phyloP scores from a whole-genome alignment of 2,797 vertebrate species.

The Tokudaia muenninki region DNA sequence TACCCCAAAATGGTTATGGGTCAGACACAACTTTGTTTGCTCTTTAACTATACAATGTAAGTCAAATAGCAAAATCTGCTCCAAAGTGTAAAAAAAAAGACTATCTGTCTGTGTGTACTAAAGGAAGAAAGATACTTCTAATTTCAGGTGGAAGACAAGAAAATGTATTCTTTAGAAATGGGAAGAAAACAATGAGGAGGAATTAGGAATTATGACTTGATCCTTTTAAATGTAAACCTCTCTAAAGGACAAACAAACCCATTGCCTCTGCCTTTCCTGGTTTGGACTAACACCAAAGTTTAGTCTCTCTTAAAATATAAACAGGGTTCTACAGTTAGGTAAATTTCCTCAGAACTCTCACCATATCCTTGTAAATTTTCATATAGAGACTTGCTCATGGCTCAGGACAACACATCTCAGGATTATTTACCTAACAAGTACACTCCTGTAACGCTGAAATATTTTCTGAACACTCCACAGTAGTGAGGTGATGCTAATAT shows the following conservation, averaged over 20 bases:
- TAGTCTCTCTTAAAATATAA: neutral
- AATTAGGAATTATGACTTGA: neutral
- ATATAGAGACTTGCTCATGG: neutral
- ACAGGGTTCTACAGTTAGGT: neutral
- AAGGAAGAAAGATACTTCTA: neutral
- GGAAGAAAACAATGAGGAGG: neutral
- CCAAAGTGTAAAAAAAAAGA: neutral
- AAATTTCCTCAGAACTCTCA: neutral
- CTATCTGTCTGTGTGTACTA: neutral
- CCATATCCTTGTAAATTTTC: neutral
- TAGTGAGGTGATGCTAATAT: neutral
- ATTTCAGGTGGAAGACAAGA: neutral
- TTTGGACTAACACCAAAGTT: neutral
- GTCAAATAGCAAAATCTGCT: neutral
- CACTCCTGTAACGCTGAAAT: neutral
- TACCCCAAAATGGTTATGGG: neutral
- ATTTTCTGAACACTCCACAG: neutral
- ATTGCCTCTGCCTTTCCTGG: neutral
- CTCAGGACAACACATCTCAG: neutral
- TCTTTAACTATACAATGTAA: neutral
- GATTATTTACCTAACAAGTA: neutral
- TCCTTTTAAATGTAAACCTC: neutral
- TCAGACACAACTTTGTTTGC: constrained; percentile 22
- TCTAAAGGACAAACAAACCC: neutral
- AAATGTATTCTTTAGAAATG: neutral